Conservation (phyloP, 1,140 invertebrate species). For the Zophobas atratus region DNA sequence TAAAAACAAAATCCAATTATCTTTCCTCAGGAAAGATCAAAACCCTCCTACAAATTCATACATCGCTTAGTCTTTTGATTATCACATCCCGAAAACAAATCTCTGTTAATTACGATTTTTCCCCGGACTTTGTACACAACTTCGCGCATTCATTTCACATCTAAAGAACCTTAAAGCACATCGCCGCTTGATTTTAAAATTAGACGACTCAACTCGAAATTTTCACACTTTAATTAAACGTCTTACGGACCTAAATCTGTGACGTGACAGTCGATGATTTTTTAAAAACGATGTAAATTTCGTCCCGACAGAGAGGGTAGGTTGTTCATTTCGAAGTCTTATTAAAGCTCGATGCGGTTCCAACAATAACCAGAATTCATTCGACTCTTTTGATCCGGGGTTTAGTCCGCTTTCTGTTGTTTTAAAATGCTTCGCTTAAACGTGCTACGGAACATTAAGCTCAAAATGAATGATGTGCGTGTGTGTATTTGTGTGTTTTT, state of each 20-base stretch:
- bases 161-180: conserved; percentile 10
- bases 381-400: conserved; percentile 30
- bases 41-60: no score
- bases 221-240: conserved; percentile 33
- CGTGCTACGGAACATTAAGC: conserved; percentile 34
- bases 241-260: conserved; percentile 19
- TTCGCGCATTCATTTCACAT: conserved; percentile 7
- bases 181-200: conserved; percentile 21
- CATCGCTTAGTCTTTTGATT: not conserved
- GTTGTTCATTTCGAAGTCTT: conserved; percentile 23
- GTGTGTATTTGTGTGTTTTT: conserved; percentile 21
- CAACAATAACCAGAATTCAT: conserved; percentile 35
- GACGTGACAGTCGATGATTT: conserved; percentile 24
- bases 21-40: no score
- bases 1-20: no score
- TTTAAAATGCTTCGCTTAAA: conserved; percentile 37
- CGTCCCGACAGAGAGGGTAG: not conserved
- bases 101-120: not conserved
- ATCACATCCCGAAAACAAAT: not conserved
- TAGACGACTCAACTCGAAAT: conserved; percentile 20
- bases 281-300: conserved; percentile 22
- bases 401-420: conserved; percentile 36
- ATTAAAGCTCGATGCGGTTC: conserved; percentile 34
- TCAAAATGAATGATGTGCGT: conserved; percentile 30
- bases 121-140: not conserved